Percentiles rank a stretch among this genome's conserved stretches.
Conservation (phyloP, 2,797 vertebrate species). For the Phataginus tetradactyla region DNA sequence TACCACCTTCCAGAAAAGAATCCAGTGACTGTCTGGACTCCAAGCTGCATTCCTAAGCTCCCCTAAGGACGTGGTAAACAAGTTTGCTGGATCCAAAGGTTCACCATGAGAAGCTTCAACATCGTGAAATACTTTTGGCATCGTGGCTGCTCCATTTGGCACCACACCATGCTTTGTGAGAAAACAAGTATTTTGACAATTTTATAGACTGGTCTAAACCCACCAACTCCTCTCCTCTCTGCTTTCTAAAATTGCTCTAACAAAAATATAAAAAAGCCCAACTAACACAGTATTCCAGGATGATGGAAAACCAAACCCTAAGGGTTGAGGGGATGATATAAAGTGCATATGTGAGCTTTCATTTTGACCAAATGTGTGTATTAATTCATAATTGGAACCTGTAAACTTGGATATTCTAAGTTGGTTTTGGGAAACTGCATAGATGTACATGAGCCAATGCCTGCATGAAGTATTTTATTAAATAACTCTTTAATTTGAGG, state of each 20-base stretch:
- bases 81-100: background rate
- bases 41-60: conserved; percentile 40
- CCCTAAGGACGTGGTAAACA: conserved; percentile 47
- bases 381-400: conserved; percentile 4
- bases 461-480: conserved; percentile 35
- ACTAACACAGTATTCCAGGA: background rate
- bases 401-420: background rate
- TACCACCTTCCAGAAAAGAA: conserved; percentile 44
- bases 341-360: background rate
- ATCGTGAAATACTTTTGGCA: background rate
- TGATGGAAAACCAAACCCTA: background rate
- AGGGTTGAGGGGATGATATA: background rate
- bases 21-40: background rate
- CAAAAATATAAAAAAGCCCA: background rate
- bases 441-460: background rate
- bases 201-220: background rate
- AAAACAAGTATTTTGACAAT: conserved; percentile 24
- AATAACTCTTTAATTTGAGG: conserved; percentile 71
- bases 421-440: background rate
- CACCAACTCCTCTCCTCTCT: background rate
- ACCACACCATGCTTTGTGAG: background rate
- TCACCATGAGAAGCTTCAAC: background rate
- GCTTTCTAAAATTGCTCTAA: conserved; percentile 10
- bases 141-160: conserved; percentile 11
- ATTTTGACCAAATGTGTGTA: background rate